Evolutionary conservation across 2,797 vertebrate species (phyloP).

Genomic region (Bucorvus abyssinicus): DNA sequence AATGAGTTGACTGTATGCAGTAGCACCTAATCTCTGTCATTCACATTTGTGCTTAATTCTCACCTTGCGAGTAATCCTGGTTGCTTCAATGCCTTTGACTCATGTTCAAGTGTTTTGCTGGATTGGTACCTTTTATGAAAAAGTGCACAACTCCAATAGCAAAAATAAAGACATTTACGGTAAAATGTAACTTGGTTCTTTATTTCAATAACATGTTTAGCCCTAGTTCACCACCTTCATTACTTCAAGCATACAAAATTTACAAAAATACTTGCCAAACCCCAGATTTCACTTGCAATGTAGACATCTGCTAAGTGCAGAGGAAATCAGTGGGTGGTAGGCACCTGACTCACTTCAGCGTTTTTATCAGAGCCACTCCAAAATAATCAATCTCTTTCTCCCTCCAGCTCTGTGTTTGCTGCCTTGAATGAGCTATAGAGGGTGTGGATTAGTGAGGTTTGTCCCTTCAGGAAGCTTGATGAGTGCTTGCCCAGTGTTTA

Average conservation of each 20-base stretch:
- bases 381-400: constrained; percentile 19
- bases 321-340: constrained; percentile 5
- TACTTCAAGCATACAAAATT: not conserved
- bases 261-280: not conserved
- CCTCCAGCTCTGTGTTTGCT: not conserved
- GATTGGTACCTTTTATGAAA: constrained; percentile 43
- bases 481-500: constrained; percentile 33
- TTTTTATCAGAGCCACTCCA: constrained; percentile 36
- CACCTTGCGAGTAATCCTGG: not conserved
- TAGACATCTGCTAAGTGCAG: not conserved
- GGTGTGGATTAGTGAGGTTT: not conserved
- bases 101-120: constrained; percentile 51
- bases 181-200: constrained; percentile 34
- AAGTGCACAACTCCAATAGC: constrained; percentile 13
- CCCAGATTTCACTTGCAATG: not conserved
- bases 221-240: not conserved
- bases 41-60: constrained; percentile 40
- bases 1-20: constrained; percentile 13
- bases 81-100: constrained; percentile 26
- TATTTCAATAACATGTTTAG: constrained; percentile 6
- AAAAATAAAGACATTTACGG: constrained; percentile 62
- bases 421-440: constrained; percentile 8
- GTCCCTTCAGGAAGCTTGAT: constrained; percentile 18
- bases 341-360: constrained; percentile 18
- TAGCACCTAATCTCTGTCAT: constrained; percentile 38